Percentiles rank a stretch among this genome's conserved stretches.
Conservation (phyloP, 2,113 vertebrate species). For the Nipponia nippon region DNA sequence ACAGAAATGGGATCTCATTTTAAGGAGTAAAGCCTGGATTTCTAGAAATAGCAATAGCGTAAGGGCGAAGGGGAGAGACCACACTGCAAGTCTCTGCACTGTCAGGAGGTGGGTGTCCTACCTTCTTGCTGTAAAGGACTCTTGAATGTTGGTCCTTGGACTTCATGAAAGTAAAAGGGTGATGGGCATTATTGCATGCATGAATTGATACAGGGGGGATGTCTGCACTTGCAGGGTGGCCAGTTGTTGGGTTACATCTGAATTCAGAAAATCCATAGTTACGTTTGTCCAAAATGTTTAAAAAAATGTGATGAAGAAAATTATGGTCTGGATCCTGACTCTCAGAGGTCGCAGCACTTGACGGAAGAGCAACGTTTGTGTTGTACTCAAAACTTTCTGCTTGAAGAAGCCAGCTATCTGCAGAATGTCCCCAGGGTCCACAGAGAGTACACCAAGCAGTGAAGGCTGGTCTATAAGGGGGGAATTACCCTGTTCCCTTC, state of each 20-base stretch:
- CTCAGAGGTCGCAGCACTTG: background rate
- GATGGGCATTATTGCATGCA: background rate
- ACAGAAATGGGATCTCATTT: background rate
- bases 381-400: background rate
- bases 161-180: background rate
- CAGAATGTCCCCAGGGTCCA: background rate
- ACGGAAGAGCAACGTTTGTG: background rate
- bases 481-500: background rate
- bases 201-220: rapidly evolving
- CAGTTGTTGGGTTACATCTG: background rate
- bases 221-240: background rate
- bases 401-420: background rate
- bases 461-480: background rate
- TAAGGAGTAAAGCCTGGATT: background rate
- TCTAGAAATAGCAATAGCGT: background rate
- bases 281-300: background rate
- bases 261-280: background rate
- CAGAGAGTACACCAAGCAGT: background rate
- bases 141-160: background rate
- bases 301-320: background rate
- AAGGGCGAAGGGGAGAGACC: rapidly evolving
- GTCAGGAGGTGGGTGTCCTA: background rate
- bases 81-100: background rate
- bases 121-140: background rate
- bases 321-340: background rate